phyloP scores from a whole-genome alignment of 2,113 vertebrate species.

The Psilopsiagon aurifrons region DNA sequence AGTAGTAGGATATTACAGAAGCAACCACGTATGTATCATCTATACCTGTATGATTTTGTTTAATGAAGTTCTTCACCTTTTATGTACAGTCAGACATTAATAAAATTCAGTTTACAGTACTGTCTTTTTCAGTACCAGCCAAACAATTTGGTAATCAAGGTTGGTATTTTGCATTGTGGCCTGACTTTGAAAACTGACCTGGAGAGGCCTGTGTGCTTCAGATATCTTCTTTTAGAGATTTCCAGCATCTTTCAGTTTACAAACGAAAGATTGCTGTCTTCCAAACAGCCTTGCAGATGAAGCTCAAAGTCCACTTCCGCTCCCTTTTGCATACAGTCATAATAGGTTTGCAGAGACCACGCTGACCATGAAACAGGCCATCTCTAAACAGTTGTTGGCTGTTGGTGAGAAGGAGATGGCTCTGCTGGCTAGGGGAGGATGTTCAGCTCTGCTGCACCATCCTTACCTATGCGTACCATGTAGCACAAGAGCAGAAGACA shows the following conservation, averaged over 20 bases:
- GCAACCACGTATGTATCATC: neutral
- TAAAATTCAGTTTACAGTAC: conserved; percentile 11
- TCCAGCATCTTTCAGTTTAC: neutral
- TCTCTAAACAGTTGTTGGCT: neutral
- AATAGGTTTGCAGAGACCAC: neutral
- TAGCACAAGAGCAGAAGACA: neutral
- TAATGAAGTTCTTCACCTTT: conserved; percentile 5
- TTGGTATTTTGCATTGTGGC: neutral
- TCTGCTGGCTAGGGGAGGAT: neutral
- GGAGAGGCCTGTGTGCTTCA: neutral
- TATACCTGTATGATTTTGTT: neutral
- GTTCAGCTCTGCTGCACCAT: neutral
- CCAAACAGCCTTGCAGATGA: neutral
- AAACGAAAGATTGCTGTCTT: neutral
- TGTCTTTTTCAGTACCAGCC: neutral
- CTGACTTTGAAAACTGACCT: neutral
- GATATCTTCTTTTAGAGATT: neutral
- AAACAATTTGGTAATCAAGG: neutral
- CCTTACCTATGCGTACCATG: neutral
- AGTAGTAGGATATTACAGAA: neutral
- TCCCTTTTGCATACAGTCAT: neutral
- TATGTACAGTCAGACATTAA: neutral
- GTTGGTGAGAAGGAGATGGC: neutral
- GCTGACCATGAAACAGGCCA: neutral
- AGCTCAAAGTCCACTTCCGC: neutral